Conservation (phyloP, 2,888 invertebrate genomes). For the Cryptus viduatorius region DNA sequence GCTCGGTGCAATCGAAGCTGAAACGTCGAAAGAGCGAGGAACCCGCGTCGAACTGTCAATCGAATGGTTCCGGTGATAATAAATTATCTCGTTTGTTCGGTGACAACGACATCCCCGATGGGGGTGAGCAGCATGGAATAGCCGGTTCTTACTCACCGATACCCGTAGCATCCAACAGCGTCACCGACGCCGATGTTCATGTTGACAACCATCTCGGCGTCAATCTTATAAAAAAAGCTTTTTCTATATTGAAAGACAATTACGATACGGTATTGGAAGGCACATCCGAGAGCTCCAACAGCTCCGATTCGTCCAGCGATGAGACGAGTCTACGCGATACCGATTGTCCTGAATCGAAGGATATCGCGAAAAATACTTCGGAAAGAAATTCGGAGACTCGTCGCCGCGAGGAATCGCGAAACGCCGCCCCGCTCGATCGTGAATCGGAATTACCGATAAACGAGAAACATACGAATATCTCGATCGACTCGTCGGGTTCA, state of each 20-base stretch:
- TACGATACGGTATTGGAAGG: background rate
- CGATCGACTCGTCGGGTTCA: background rate
- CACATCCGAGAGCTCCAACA: conserved; percentile 2
- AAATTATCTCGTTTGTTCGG: conserved; percentile 5
- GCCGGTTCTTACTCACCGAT: background rate
- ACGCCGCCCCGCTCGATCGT: background rate
- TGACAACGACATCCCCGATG: conserved; percentile 3
- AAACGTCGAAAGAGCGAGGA: conserved; percentile 20
- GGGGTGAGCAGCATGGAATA: background rate
- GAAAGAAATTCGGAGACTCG: background rate
- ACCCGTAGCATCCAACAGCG: background rate
- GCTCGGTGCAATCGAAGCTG: conserved; percentile 9
- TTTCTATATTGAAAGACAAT: conserved; percentile 3
- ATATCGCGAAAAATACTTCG: background rate
- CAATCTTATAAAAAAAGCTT: background rate
- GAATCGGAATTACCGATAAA: background rate
- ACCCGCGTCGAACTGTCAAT: background rate
- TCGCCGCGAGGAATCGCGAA: background rate
- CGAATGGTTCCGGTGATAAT: background rate
- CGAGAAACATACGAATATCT: background rate
- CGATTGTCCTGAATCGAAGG: background rate
- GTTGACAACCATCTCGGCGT: background rate
- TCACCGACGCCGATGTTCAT: background rate
- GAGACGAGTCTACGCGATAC: background rate
- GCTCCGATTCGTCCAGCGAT: conserved; percentile 22